phyloP scores from a whole-genome alignment of 1,140 invertebrate genomes.

The Heterodera carotae region DNA sequence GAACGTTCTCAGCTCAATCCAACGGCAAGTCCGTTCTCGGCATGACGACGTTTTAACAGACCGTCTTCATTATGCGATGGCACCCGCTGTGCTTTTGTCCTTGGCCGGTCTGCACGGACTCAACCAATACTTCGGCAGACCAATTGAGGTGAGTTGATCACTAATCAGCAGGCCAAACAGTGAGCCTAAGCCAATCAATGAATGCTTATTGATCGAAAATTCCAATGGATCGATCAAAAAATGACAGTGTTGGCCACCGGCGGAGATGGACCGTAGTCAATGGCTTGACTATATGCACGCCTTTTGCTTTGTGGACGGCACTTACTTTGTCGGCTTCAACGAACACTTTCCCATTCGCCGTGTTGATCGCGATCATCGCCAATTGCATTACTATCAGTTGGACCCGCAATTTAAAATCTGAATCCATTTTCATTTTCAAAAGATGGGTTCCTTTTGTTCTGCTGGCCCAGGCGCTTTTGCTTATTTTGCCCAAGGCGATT shows the following conservation, averaged over 20 bases:
- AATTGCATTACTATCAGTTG: slow-evolving; percentile 44
- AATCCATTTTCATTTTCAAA: not conserved
- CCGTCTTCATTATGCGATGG: slow-evolving; percentile 47
- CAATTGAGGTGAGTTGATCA: slow-evolving; percentile 21
- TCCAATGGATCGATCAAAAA: not conserved
- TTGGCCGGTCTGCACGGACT: slow-evolving; percentile 36
- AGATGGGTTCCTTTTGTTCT: slow-evolving; percentile 47
- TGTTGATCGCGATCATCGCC: slow-evolving; percentile 30
- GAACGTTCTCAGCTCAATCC: not conserved
- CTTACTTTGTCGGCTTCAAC: slow-evolving; percentile 46
- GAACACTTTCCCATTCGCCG: slow-evolving; percentile 26
- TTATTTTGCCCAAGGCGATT: slow-evolving; percentile 43
- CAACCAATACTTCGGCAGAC: slow-evolving; percentile 54
- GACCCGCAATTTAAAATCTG: not conserved
- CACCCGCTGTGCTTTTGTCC: slow-evolving; percentile 34
- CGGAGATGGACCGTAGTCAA: slow-evolving; percentile 31
- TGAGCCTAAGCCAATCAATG: too few species aligned
- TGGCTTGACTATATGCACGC: slow-evolving; percentile 45
- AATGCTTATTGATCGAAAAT: too few species aligned
- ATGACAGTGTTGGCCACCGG: slow-evolving; percentile 44
- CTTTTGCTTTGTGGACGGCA: slow-evolving; percentile 51
- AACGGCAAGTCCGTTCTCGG: not conserved
- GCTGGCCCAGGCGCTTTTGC: slow-evolving; percentile 35
- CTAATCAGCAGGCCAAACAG: too few species aligned
- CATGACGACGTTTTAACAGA: slow-evolving; percentile 46